A percentile compares a stretch with the other conserved stretches of the same genome.
Conservation (phyloP, 2,113 vertebrate species). For the Silurus glanis region DNA sequence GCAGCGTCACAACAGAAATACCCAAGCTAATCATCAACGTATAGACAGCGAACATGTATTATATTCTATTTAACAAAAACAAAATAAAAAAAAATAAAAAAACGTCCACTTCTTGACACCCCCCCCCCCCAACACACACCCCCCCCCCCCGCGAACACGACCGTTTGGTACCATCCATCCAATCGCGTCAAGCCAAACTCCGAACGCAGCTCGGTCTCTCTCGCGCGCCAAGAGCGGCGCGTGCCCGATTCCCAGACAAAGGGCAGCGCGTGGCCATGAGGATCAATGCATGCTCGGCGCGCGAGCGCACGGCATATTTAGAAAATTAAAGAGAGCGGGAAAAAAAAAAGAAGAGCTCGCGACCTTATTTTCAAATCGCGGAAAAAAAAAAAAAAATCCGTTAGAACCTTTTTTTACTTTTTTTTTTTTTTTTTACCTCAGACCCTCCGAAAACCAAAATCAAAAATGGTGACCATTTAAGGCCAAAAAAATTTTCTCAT, state of each 20-base stretch:
- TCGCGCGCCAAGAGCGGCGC: background rate
- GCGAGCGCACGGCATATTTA: no score
- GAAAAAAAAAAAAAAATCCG: background rate
- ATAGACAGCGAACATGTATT: no score
- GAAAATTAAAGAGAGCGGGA: no score
- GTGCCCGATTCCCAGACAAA: constrained; percentile 41
- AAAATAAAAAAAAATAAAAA: background rate
- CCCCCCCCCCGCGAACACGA: background rate
- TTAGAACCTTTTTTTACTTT: background rate
- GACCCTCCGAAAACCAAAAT: no score
- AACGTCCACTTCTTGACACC: no score
- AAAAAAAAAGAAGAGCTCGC: background rate
- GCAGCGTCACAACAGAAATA: background rate
- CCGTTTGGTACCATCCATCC: background rate
- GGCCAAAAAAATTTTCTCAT: background rate
- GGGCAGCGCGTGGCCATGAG: constrained; percentile 38
- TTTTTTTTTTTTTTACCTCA: background rate
- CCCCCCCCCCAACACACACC: no score
- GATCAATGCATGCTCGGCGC: constrained; percentile 31
- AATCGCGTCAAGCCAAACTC: background rate
- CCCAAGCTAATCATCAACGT: background rate
- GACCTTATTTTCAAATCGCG: background rate
- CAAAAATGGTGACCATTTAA: background rate
- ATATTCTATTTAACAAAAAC: no score
- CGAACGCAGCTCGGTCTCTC: background rate